Conservation (phyloP, 2,888 invertebrate genomes). For the Habroteleia sp. region DNA sequence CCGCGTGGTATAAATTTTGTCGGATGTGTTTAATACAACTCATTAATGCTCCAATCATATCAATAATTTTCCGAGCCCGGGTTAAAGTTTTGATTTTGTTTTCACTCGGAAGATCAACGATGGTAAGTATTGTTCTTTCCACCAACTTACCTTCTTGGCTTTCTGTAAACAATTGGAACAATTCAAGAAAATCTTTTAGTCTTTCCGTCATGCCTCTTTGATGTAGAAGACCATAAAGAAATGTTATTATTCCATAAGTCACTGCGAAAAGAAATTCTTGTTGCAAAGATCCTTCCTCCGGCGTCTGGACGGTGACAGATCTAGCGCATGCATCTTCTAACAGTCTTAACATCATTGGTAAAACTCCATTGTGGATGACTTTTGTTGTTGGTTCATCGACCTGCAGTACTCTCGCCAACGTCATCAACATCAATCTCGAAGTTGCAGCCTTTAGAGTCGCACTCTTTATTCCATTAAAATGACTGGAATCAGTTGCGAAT, state of each 20-base stretch:
- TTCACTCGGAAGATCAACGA: constrained; percentile 82
- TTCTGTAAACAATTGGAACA: constrained; percentile 84
- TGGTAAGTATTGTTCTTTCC: constrained; percentile 83
- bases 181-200: constrained; percentile 83
- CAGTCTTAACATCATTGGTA: constrained; percentile 84
- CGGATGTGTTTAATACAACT: constrained; percentile 83
- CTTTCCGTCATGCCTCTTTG: constrained; percentile 81
- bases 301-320: constrained; percentile 62
- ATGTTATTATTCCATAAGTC: constrained; percentile 83
- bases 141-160: constrained; percentile 84
- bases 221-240: constrained; percentile 84
- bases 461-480: constrained; percentile 79
- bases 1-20: constrained; percentile 83
- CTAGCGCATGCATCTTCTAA: constrained; percentile 83
- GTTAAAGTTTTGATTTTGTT: constrained; percentile 79
- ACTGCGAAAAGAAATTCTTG: constrained; percentile 85
- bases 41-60: constrained; percentile 83
- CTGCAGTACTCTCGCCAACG: constrained; percentile 83
- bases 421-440: constrained; percentile 83
- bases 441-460: constrained; percentile 83
- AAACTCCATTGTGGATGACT: constrained; percentile 83
- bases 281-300: constrained; percentile 82
- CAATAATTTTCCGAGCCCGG: constrained; percentile 83
- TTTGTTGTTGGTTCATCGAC: constrained; percentile 83
- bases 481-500: constrained; percentile 82